phyloP scores from a whole-genome alignment of 2,113 vertebrate species.

The Ceyx cyanopectus region DNA sequence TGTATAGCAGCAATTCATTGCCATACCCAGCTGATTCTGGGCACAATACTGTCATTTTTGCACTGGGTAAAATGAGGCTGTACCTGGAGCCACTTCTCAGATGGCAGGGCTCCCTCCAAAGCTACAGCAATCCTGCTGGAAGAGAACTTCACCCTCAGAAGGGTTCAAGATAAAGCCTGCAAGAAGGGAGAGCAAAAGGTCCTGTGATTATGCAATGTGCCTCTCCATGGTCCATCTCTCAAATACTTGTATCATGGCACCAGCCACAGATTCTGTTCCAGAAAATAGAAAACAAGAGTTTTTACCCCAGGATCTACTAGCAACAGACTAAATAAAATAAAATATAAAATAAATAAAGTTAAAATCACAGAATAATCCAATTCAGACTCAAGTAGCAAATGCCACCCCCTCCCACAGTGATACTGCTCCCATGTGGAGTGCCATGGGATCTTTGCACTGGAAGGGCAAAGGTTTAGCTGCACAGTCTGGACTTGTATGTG shows the following conservation, averaged over 20 bases:
- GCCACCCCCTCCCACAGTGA: neutral
- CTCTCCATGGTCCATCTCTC: neutral
- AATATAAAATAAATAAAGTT: no score
- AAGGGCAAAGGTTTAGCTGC: neutral
- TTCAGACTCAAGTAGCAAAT: neutral
- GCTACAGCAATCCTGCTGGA: neutral
- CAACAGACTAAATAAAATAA: neutral
- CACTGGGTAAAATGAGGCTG: neutral
- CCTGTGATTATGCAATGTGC: neutral
- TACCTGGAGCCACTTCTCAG: neutral
- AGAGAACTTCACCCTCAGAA: conserved; percentile 7
- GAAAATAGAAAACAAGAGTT: neutral
- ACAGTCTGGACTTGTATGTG: neutral
- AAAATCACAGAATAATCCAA: no score
- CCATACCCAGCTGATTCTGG: neutral
- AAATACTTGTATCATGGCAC: neutral
- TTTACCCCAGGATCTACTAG: neutral
- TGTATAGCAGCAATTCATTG: neutral
- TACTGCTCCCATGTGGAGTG: neutral
- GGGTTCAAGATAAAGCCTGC: neutral
- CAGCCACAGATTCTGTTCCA: neutral
- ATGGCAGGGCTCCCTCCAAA: neutral
- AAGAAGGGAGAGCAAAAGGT: neutral
- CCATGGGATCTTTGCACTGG: neutral
- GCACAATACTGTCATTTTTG: neutral